Conservation (phyloP, 2,113 vertebrate species). For the Anser cygnoides region DNA sequence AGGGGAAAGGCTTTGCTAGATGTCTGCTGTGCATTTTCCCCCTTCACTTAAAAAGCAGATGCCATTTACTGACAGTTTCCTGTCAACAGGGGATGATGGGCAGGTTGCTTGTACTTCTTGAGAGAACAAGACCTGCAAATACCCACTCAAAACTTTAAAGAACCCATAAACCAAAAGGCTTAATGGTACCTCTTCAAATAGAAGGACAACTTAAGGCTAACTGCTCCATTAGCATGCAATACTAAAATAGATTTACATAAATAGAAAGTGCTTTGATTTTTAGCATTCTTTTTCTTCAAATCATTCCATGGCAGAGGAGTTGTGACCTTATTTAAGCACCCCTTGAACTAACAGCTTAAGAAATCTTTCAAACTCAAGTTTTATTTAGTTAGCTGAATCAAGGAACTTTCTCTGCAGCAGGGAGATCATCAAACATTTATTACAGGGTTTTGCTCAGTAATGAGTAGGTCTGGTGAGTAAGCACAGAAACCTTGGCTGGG, state of each 20-base stretch:
- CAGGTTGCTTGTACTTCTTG: neutral
- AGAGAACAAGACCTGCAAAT: neutral
- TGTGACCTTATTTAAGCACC: neutral
- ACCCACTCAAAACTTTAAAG: neutral
- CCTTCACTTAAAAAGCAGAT: neutral
- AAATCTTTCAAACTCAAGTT: neutral
- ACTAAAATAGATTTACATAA: conserved; percentile 8
- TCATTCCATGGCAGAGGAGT: neutral
- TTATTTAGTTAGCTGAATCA: neutral
- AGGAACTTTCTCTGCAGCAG: neutral
- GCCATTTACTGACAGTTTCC: neutral
- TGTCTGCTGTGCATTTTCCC: neutral
- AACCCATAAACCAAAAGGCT: neutral
- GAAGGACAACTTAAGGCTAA: neutral
- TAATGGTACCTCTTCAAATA: neutral
- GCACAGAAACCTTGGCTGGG: neutral
- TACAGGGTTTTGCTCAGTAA: neutral
- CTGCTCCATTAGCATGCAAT: neutral
- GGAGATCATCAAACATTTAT: neutral
- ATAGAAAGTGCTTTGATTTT: neutral
- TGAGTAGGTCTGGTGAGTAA: neutral
- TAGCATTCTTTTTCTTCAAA: neutral
- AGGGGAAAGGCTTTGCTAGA: neutral
- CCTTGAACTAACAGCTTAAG: neutral
- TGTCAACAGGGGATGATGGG: neutral